These are phyloP conservation scores for Phalera bucephala DNA, from an alignment of 2,888 invertebrate species.

Conservation along the genomic window DNA sequence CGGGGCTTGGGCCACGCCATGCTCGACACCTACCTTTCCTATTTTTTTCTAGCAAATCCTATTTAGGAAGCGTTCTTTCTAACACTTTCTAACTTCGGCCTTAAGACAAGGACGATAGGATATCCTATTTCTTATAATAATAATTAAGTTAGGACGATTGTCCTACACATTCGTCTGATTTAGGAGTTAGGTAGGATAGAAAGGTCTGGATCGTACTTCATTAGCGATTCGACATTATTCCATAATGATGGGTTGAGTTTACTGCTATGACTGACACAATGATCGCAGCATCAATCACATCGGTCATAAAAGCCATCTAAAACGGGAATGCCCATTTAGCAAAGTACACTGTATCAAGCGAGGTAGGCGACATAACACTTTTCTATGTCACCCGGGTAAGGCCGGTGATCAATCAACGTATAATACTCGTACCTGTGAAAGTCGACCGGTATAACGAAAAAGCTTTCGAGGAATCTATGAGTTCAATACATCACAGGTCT, in stretches of 20 bases:
- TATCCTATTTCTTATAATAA: no score
- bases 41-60: no score
- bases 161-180: no score
- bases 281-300: neutral
- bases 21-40: no score
- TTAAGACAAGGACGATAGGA: no score
- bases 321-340: neutral
- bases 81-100: no score
- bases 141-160: no score
- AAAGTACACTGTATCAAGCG: neutral
- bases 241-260: no score
- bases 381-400: slow-evolving; percentile 15
- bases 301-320: no score
- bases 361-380: slow-evolving; percentile 5
- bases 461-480: neutral
- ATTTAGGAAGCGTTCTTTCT: no score
- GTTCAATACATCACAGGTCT: neutral
- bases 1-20: neutral
- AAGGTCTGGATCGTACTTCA: no score
- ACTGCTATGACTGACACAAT: neutral
- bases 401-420: slow-evolving; percentile 15
- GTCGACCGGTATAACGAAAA: neutral
- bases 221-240: neutral
- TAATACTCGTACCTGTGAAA: slow-evolving; percentile 1
- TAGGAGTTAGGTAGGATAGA: no score